Evolutionary conservation across 2,888 invertebrate genomes (phyloP), one percentile per base, ranked within the genome.

Genomic region (Reticulitermes lucifugus): DNA sequence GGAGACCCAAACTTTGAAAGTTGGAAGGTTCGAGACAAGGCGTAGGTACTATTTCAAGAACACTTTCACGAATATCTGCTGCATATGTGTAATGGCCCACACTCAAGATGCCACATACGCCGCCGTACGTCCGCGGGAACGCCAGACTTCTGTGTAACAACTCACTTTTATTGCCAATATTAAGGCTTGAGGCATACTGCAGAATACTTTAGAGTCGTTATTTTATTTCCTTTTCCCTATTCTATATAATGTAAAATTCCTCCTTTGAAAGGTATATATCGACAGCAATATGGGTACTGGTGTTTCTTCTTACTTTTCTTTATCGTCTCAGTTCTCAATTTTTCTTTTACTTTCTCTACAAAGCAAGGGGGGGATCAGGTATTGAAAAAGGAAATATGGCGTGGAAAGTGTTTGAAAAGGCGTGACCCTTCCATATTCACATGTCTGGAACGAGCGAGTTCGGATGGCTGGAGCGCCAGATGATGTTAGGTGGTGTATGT

Each of bases 81-180:
- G 29, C 25, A n/a, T 29, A 70, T 18, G 14, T 55, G 55, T 18
- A 18, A 55, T 18, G 5, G 12, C 12, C 14, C 9, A 12, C 51
- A 55, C 0, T 55, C 51, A 12, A 12, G 51, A 55, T n/a, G n/a
- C n/a, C 25, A 65, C 65, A 25, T 25, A 25, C 25, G 25, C 25
- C 12, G 25, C 25, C 12, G 65, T n/a, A 25, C n/a, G 25, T 65
- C 25, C n/a, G 25, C n/a, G n/a, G 55, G 14, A 3, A 25, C n/a
- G n/a, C 65, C n/a, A n/a, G 14, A n/a, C 77, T 46, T 43, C 14
- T 43, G 10, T 25, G 25, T 25, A 60, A 81, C 65, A 81, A 81
- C 41, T 81, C 81, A 81, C 22, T 43, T 81, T 65, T 81, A 81
- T 65, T 81, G 81, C 65, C 81, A 81, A 81, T 81, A 60, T 81